phyloP scores from a whole-genome alignment of 2,113 vertebrate species.

The Epinephelus cyanopodus region DNA sequence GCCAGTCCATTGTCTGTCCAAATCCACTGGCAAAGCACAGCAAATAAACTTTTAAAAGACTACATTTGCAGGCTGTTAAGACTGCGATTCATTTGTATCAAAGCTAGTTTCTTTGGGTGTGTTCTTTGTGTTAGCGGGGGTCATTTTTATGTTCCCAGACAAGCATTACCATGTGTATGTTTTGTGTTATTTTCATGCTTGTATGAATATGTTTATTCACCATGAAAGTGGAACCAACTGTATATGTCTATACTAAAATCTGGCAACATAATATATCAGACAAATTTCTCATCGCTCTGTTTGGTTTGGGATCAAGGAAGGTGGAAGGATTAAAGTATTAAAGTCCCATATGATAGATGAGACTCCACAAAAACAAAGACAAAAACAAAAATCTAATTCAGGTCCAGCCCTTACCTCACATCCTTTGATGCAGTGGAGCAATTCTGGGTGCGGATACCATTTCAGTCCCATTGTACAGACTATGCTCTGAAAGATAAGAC shows the following conservation, averaged over 20 bases:
- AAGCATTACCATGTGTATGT: neutral
- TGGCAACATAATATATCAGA: neutral
- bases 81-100: neutral
- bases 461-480: slow-evolving; percentile 94
- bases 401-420: slow-evolving; percentile 90
- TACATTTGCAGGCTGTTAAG: slow-evolving; percentile 16
- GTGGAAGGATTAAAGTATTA: slow-evolving; percentile 26
- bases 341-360: slow-evolving; percentile 28
- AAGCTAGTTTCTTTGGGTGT: neutral
- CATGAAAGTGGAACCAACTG: neutral
- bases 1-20: slow-evolving; percentile 20
- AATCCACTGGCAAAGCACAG: slow-evolving; percentile 19
- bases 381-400: slow-evolving; percentile 4
- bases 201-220: neutral
- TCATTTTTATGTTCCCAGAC: neutral
- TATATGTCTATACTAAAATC: neutral
- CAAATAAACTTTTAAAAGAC: slow-evolving; percentile 3
- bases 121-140: neutral
- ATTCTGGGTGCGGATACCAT: slow-evolving; percentile 94
- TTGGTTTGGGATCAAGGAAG: neutral
- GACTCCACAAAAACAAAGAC: slow-evolving; percentile 17
- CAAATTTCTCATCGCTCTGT: neutral
- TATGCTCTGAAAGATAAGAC: slow-evolving; percentile 87
- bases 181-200: neutral
- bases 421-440: slow-evolving; percentile 96